A percentile compares a stretch with the other conserved stretches of the same genome.
phyloP scores from a whole-genome alignment of 2,797 vertebrate species.

The Epinephelus awoara region DNA sequence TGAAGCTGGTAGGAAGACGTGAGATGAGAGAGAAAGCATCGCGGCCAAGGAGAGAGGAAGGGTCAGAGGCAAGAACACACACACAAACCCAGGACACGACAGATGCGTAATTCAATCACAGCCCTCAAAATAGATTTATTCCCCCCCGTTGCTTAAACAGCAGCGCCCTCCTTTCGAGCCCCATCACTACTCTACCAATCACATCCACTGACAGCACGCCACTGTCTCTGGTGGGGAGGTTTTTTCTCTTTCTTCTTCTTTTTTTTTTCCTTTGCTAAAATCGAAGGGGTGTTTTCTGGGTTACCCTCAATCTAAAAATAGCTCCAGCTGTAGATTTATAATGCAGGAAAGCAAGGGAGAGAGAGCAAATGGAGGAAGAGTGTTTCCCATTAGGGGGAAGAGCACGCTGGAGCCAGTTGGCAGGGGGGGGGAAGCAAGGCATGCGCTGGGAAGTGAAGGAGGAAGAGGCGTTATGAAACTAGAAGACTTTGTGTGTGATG shows the following conservation, averaged over 20 bases:
- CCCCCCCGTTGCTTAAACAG: slow-evolving; percentile 56
- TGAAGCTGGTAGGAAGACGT: slow-evolving; percentile 1
- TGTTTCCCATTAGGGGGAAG: slow-evolving; percentile 52
- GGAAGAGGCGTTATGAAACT: slow-evolving; percentile 69
- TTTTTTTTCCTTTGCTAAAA: slow-evolving; percentile 44
- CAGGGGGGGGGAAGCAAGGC: slow-evolving; percentile 31
- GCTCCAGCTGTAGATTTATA: slow-evolving; percentile 77
- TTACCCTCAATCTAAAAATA: slow-evolving; percentile 84
- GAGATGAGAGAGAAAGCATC: slow-evolving; percentile 32
- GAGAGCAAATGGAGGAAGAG: slow-evolving; percentile 58
- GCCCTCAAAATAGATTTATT: slow-evolving; percentile 72
- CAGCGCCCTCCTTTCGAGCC: slow-evolving; percentile 54
- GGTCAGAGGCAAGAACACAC: slow-evolving; percentile 57
- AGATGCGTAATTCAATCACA: slow-evolving; percentile 70
- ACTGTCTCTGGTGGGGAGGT: slow-evolving; percentile 34
- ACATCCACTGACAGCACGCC: slow-evolving; percentile 46
- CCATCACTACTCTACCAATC: slow-evolving; percentile 60
- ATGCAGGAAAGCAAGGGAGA: slow-evolving; percentile 63
- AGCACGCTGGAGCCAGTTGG: slow-evolving; percentile 58
- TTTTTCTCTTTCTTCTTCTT: neutral
- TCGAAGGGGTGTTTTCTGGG: slow-evolving; percentile 80
- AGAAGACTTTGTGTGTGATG: slow-evolving; percentile 49
- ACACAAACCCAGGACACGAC: slow-evolving; percentile 51
- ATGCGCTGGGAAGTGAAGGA: slow-evolving; percentile 41
- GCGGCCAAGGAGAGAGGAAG: slow-evolving; percentile 46